phyloP scores from a whole-genome alignment of 1,140 invertebrate genomes.

The Trichonephila clavata region DNA sequence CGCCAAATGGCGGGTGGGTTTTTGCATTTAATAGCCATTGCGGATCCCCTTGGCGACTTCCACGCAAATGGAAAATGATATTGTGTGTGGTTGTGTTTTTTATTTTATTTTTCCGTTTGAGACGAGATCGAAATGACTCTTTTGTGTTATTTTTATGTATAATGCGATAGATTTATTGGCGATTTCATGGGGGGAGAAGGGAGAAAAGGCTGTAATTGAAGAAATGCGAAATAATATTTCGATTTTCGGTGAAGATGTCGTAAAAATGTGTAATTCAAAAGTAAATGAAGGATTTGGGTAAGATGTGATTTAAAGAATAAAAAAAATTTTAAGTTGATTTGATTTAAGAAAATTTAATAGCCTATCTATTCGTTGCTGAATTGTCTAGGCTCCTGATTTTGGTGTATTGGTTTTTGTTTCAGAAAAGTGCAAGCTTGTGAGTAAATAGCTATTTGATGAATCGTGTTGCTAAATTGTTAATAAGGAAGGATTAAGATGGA shows the following conservation, averaged over 20 bases:
- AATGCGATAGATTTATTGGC: neutral
- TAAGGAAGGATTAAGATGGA: no score
- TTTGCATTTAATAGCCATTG: constrained; percentile 49
- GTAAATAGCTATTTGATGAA: no score
- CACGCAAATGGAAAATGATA: neutral
- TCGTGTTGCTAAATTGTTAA: no score
- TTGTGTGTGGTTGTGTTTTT: neutral
- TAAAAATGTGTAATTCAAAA: neutral
- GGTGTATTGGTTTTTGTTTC: no score
- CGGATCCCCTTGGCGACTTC: constrained; percentile 8
- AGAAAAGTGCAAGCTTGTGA: no score
- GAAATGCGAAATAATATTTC: neutral
- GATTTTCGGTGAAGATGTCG: neutral
- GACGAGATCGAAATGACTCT: neutral
- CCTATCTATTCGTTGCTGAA: no score
- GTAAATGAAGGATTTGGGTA: neutral
- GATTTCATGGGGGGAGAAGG: neutral
- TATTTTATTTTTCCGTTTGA: neutral
- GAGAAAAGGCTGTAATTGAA: neutral
- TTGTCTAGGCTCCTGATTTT: no score
- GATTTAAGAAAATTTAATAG: no score
- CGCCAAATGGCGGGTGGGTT: constrained; percentile 31
- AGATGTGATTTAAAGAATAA: neutral
- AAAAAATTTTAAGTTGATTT: neutral
- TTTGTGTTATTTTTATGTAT: neutral